Evolutionary conservation across 1,140 invertebrate genomes (phyloP), one percentile per base, ranked within the genome.

Genomic region (Drosophila ogumai): DNA sequence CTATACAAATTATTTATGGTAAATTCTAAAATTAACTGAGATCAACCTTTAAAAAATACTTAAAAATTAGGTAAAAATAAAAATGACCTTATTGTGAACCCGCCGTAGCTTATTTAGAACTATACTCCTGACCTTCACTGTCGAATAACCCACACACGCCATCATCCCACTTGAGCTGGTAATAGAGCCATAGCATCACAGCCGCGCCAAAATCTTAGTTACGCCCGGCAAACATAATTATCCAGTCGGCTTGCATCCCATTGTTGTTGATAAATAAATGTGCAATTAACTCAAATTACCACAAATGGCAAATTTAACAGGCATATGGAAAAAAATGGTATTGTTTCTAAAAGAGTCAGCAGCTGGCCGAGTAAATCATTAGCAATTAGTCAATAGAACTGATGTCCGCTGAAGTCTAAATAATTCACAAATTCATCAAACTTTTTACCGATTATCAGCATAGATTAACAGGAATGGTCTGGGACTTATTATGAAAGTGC

Each of bases 321-420:
- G 15, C 43, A 43, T 54, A 28, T 66, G n/a, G 12, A 34, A 54
- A 44, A 13, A 34, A 19, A 40, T 13, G 19, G 1, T 43, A 41
- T 66, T 55, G 28, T 55, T 52, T 57, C 19, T 17, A 34, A 6
- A 58, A 43, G 41, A 74, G 63, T 28, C 25, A 28, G 5, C 25
- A 75, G 69, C 69, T 71, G 75, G 57, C n/a, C 25, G 12, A 38
- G 63, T 87, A 61, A 82, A 79, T 86, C 79, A 87, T 79, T 75
- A 71, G 36, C 43, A 74, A 69, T 81, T 76, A 68, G 57, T 72
- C 50, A 44, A 64, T 50, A 32, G 36, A 44, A 17, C 8, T n/a
- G 19, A 31, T 56, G 47, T 50, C 8, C 50, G 15, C 8, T 15
- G 22, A 31, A 19, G 41, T 38, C 32, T 46, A 25, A 50, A 25